Evolutionary conservation across 2,888 invertebrate species (phyloP).

Genomic region (Microctonus aethiopoides): DNA sequence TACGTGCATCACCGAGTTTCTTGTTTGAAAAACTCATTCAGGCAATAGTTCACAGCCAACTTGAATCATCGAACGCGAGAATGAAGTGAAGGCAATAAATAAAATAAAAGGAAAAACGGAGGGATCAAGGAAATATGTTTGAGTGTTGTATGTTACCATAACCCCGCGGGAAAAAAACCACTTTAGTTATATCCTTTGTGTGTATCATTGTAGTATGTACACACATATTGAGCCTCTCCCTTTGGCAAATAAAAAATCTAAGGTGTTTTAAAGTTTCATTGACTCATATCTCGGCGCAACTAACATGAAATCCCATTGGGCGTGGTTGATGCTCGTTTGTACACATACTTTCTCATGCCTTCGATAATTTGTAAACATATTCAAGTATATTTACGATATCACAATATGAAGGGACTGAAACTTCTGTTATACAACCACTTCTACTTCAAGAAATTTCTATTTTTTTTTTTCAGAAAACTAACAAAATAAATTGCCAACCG

Average conservation of each 20-base stretch:
- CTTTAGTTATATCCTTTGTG: slow-evolving; percentile 7
- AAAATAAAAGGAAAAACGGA: not conserved
- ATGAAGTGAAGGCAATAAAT: not conserved
- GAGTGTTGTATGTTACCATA: not conserved
- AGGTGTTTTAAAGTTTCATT: slow-evolving; percentile 9
- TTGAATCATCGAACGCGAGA: not conserved
- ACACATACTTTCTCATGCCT: not conserved
- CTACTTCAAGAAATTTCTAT: no score
- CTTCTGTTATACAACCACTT: no score
- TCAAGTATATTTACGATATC: not conserved
- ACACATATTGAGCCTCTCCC: not conserved
- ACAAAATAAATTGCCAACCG: no score
- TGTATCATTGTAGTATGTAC: slow-evolving; percentile 4
- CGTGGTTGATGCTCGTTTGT: slow-evolving; percentile 4
- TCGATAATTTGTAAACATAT: not conserved
- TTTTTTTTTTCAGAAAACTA: no score
- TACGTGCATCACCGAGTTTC: not conserved
- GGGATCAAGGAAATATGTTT: slow-evolving; percentile 4
- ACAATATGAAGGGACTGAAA: no score
- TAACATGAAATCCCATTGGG: not conserved
- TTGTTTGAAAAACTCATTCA: not conserved
- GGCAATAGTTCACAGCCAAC: not conserved
- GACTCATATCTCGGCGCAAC: not conserved
- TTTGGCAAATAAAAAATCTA: slow-evolving; percentile 12
- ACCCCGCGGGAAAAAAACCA: slow-evolving; percentile 16